Conservation (phyloP, 2,797 vertebrate genomes). For the Syngnathus rostellatus region DNA sequence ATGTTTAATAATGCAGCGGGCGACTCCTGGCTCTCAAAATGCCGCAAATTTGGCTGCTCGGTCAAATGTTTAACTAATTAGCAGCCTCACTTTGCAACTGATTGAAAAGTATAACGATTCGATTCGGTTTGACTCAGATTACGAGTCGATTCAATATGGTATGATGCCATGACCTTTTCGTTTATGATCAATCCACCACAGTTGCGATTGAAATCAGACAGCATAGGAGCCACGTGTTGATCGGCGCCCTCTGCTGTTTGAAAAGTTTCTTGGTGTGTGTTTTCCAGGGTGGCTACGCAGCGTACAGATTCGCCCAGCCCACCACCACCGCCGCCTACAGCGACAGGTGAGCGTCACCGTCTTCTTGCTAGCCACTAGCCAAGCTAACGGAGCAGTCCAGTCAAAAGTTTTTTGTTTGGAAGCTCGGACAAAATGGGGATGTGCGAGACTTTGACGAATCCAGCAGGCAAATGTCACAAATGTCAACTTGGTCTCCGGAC, state of each 20-base stretch:
- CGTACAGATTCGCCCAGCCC: constrained; percentile 94
- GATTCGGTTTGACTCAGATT: no score
- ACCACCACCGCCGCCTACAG: constrained; percentile 87
- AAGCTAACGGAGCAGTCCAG: neutral
- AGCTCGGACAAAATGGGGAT: neutral
- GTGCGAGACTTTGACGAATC: neutral
- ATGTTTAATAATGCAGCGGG: constrained; percentile 53
- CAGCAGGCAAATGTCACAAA: neutral
- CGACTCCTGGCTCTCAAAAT: constrained; percentile 31
- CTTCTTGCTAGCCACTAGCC: neutral
- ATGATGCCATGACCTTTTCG: no score
- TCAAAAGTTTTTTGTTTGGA: no score
- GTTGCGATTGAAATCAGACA: neutral
- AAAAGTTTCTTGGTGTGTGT: constrained; percentile 18
- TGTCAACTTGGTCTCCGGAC: neutral
- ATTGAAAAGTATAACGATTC: no score
- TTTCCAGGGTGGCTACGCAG: constrained; percentile 87
- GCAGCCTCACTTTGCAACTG: neutral
- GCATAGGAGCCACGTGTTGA: constrained; percentile 23
- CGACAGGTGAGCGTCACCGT: constrained; percentile 73
- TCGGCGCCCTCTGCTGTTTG: constrained; percentile 57
- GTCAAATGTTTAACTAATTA: constrained; percentile 11
- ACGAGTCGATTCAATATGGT: no score
- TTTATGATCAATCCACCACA: neutral
- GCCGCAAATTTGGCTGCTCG: constrained; percentile 31